These are phyloP conservation scores for Meleagris gallopavo DNA, from an alignment of 2,113 vertebrate genomes.

Conservation along the genomic window DNA sequence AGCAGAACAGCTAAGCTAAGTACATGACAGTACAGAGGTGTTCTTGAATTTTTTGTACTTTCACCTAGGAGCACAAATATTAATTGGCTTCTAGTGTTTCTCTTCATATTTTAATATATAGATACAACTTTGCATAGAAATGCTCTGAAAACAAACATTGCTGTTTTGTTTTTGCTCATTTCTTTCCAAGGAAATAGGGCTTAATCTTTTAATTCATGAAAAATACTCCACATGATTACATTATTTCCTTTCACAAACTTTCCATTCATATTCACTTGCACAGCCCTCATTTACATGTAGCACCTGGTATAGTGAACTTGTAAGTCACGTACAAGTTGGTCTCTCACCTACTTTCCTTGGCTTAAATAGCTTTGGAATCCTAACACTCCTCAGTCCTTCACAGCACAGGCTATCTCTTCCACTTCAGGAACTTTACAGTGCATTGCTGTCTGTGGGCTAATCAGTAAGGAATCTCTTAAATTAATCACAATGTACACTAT, in stretches of 20 bases:
- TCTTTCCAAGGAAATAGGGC: neutral
- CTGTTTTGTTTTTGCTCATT: neutral
- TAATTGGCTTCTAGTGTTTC: neutral
- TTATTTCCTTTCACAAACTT: neutral
- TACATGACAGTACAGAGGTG: neutral
- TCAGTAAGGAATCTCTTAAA: neutral
- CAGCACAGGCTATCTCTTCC: neutral
- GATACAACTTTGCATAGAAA: neutral
- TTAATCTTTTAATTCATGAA: neutral
- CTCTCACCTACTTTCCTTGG: neutral
- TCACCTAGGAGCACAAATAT: neutral
- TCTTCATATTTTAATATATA: neutral
- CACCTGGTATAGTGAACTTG: neutral
- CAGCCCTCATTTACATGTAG: neutral
- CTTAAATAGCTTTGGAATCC: neutral
- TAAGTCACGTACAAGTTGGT: neutral
- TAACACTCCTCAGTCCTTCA: neutral
- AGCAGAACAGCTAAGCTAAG: neutral
- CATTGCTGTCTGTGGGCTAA: neutral
- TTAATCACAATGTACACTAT: neutral
- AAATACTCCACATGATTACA: neutral
- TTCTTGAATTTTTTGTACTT: neutral
- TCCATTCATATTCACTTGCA: neutral
- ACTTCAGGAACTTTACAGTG: neutral
- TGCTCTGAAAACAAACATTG: neutral